These are phyloP conservation scores for Peromyscus attwateri DNA, from an alignment of 2,797 vertebrate species.

Conservation along the genomic window DNA sequence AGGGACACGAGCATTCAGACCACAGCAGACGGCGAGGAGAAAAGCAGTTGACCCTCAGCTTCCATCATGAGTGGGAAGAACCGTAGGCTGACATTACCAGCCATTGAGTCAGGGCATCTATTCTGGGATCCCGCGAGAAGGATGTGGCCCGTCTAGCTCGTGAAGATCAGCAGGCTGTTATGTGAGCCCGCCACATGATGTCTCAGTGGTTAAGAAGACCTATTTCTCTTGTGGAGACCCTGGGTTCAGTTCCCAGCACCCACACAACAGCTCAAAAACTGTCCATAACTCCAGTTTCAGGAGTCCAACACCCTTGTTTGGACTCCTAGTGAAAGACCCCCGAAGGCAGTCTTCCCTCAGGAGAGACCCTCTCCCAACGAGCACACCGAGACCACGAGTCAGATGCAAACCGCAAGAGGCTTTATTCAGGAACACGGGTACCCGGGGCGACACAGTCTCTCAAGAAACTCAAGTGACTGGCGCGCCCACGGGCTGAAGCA, in stretches of 20 bases:
- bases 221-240: neutral
- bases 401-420: too few species aligned
- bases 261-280: neutral
- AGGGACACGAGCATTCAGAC: neutral
- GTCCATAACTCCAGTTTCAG: neutral
- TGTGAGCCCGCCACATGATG: neutral
- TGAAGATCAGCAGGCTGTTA: neutral
- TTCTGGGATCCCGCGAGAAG: neutral
- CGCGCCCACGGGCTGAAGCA: too few species aligned
- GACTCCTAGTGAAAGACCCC: too few species aligned
- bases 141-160: accelerated
- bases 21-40: neutral
- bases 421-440: too few species aligned
- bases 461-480: too few species aligned
- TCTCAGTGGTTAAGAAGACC: neutral
- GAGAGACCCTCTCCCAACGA: too few species aligned
- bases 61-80: neutral
- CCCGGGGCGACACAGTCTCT: too few species aligned
- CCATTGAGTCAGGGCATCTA: neutral
- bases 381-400: too few species aligned
- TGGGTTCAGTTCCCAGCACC: neutral
- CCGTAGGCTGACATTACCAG: neutral
- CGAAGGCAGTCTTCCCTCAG: too few species aligned
- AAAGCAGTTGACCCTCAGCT: neutral
- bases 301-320: neutral